Base-by-base conservation (phyloP, 1,140 invertebrate genomes). In the Coenobita brevimanus region DNA sequence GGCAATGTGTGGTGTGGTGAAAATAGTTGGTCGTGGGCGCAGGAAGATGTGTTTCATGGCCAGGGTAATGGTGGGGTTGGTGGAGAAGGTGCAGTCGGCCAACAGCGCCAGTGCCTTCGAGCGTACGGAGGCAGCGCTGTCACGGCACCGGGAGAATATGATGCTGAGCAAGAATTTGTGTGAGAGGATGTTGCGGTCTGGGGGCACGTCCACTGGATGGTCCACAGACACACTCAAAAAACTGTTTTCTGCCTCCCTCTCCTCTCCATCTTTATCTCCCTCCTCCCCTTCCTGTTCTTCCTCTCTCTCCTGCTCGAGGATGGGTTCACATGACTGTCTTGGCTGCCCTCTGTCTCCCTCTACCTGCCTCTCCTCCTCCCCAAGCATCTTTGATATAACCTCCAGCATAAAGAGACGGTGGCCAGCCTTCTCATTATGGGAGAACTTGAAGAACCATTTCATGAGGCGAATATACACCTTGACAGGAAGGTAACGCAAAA, bases 381-480 rank as follows among this genome's bases (percentile, higher is more conserved):
- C 90, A 8, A 95, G 73, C 21, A 95, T 90, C 88, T 93, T 92
- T 0, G 92, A 92, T 10, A 94, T 92, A 4, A 95, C 92, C 90
- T 95, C 95, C 54, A 95, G 91, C 10, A 93, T 93, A 91, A 95
- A 94, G 73, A 94, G 91, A 89, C 95, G 92, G 81, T 92, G 92
- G 21, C 91, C 91, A n/a, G 93, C 91, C 90, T 94, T 94, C 38
- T 92, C 92, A 87, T 93, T 93, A 90, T 93, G 93, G 0, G 93
- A 93, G 60, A 94, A 93, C 41, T 91, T 89, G 57, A 94, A 91
- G 36, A 95, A 91, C 93, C 94, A 94, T 85, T 93, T 91, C 8
- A 95, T 91, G 54, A 93, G 90, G n/a, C 91, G 91, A 54, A 91
- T 82, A 73, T 90, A 91, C 21, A 90, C 60, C 60, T 89, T 75